phyloP scores from a whole-genome alignment of 1,140 invertebrate genomes.

The Proctacanthus coquilletti region DNA sequence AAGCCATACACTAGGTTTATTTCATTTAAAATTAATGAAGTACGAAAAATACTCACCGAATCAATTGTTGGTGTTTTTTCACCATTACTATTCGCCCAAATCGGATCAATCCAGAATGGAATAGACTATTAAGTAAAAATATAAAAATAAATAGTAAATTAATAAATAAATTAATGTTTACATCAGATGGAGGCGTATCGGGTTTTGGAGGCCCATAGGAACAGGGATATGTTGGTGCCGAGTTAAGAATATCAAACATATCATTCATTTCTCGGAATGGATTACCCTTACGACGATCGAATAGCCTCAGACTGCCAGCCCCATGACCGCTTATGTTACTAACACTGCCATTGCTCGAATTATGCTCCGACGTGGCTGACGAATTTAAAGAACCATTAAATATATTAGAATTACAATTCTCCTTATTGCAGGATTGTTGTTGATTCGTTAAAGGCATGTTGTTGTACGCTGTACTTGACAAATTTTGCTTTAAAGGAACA shows the following conservation, averaged over 20 bases:
- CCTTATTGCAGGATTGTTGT: slow-evolving; percentile 12
- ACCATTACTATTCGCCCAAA: slow-evolving; percentile 18
- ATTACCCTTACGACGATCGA: slow-evolving; percentile 14
- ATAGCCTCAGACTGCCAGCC: slow-evolving; percentile 12
- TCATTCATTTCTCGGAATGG: background rate
- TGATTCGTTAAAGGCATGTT: background rate
- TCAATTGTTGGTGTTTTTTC: slow-evolving; percentile 10
- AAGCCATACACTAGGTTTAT: background rate
- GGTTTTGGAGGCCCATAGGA: slow-evolving; percentile 29
- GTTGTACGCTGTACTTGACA: slow-evolving; percentile 1
- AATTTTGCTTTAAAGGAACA: slow-evolving; percentile 12
- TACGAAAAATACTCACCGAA: slow-evolving; percentile 8
- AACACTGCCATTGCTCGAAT: slow-evolving; percentile 10
- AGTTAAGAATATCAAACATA: slow-evolving; percentile 13
- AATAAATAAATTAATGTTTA: slow-evolving; percentile 12
- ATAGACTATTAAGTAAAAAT: slow-evolving; percentile 8
- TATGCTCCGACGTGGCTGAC: slow-evolving; percentile 13
- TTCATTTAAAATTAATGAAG: background rate
- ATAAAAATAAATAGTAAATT: background rate
- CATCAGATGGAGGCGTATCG: slow-evolving; percentile 29
- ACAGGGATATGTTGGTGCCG: slow-evolving; percentile 11
- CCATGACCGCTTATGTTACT: slow-evolving; percentile 2
- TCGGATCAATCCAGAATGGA: slow-evolving; percentile 27
- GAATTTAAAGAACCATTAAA: slow-evolving; percentile 19
- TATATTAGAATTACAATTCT: slow-evolving; percentile 14